Evolutionary conservation across 2,113 vertebrate genomes (phyloP), one percentile per base, ranked within the genome.

Genomic region (Halichoeres trimaculatus): DNA sequence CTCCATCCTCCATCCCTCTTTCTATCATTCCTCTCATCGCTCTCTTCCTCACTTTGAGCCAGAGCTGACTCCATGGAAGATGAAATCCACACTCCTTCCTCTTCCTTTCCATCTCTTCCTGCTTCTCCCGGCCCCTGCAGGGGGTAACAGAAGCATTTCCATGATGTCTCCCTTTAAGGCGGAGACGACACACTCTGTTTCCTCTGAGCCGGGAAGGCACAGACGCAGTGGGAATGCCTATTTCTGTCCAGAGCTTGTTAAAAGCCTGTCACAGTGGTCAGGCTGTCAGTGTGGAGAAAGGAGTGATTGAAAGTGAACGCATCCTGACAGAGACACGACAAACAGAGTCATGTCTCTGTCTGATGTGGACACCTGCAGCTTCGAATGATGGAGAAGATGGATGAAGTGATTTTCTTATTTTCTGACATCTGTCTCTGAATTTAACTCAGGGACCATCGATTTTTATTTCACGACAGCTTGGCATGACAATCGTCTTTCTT

Each of bases 231-330:
- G 52, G 53, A 12, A 11, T 69, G 26, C 10, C 51, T 69, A 61
- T 52, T 80, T 14, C 52, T 1, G 16, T 6, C 16, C 43, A 35
- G 47, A 36, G 57, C 78, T 72, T 8, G 50, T 78, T 78, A 62
- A 69, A 48, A 66, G 43, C 50, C 58, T 56, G 47, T 54, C 43
- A 48, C 22, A 51, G 57, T 23, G 22, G 38, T 71, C 40, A 72
- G 45, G 8, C 38, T 24, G 34, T 80, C 52, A 53, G 51, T 6
- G 13, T n/a, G 30, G 23, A 66, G 34, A 69, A 36, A 51, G 22
- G n/a, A 8, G 30, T 6, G 68, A 59, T 83, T 66, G 69, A 83
- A 48, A 3, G 38, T 17, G 57, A 71, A 81, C 24, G 67, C 36
- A 23, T 54, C 50, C 55, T 17, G 35, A 54, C 20, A 34, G 41